Evolutionary conservation across 2,797 vertebrate species (phyloP).

Genomic region (Poecilia velifera): DNA sequence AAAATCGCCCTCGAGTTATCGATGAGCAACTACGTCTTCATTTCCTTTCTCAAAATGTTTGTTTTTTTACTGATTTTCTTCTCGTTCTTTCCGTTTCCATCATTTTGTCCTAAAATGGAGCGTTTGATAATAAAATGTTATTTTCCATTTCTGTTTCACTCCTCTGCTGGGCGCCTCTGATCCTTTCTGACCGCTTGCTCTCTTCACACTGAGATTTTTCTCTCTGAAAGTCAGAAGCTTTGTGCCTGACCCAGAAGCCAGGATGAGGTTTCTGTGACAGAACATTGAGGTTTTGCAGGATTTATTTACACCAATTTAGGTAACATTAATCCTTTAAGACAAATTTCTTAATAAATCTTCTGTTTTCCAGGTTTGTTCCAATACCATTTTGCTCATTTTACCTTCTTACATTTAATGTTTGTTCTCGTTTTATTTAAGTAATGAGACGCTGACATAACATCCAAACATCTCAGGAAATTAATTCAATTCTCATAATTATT

Average conservation of each 20-base stretch:
- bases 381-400: neutral
- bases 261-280: neutral
- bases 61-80: neutral
- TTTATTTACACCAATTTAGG: neutral
- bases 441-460: too few relatives aligned
- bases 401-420: neutral
- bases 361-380: neutral
- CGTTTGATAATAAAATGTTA: neutral
- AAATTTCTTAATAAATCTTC: too few relatives aligned
- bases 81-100: neutral
- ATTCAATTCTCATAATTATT: too few relatives aligned
- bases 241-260: neutral
- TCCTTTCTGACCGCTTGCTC: neutral
- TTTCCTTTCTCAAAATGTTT: neutral
- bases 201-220: neutral
- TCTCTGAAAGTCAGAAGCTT: neutral
- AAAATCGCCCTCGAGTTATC: neutral
- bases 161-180: neutral
- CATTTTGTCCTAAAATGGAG: neutral
- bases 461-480: too few relatives aligned
- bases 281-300: neutral
- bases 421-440: neutral
- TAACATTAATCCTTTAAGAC: neutral
- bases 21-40: neutral
- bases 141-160: neutral